Conservation (phyloP, 2,888 invertebrate species). For the Dasysyrphus tricinctus region DNA sequence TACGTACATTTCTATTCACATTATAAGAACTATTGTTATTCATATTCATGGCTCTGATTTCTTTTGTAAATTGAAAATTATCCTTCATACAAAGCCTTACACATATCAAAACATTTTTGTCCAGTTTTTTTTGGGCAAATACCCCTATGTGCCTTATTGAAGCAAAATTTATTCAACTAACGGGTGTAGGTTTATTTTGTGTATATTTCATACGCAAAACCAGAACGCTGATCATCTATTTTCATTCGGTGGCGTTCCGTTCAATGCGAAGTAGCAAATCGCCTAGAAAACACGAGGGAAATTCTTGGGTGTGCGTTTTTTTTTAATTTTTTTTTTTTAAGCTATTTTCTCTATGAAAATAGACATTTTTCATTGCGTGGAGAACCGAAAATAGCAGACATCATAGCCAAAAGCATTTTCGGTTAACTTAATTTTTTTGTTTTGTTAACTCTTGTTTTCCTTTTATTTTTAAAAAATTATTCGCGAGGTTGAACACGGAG, state of each 20-base stretch:
- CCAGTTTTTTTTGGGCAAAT: background rate
- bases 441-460: slow-evolving; percentile 13
- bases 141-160: background rate
- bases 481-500: slow-evolving; percentile 44
- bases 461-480: slow-evolving; percentile 46
- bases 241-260: slow-evolving; percentile 24
- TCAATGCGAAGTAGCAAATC: slow-evolving; percentile 50
- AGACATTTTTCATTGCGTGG: slow-evolving; percentile 63
- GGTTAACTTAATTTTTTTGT: slow-evolving; percentile 20
- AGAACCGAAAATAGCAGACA: slow-evolving; percentile 61
- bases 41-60: no score
- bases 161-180: slow-evolving; percentile 12
- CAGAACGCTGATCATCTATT: slow-evolving; percentile 39
- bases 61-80: no score
- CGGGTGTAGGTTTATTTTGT: slow-evolving; percentile 47
- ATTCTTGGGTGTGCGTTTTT: slow-evolving; percentile 42
- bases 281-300: slow-evolving; percentile 60
- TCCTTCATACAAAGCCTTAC: no score
- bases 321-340: slow-evolving; percentile 28
- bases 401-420: slow-evolving; percentile 35
- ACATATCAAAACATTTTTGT: background rate
- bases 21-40: no score
- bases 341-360: slow-evolving; percentile 47
- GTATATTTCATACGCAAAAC: slow-evolving; percentile 33
- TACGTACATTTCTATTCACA: no score